Evolutionary conservation across 2,113 vertebrate species (phyloP), one percentile per base, ranked within the genome.

Genomic region (Calonectris borealis): DNA sequence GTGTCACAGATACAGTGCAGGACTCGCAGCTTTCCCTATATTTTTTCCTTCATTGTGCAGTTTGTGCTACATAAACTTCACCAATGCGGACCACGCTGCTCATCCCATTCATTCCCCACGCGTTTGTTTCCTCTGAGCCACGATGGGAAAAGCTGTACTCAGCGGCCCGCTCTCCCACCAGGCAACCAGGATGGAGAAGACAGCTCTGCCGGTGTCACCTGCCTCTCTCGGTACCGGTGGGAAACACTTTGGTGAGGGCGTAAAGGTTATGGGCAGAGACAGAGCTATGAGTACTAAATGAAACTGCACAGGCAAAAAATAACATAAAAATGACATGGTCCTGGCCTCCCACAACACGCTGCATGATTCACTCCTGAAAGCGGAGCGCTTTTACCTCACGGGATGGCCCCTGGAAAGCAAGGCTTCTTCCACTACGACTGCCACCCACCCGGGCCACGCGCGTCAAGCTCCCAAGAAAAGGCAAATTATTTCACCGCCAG

Each of bases 41-140:
- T 73, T 97, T 65, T 65, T 93, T 98, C 98, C 97, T 98, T 98
- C 97, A 94, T 94, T 83, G 89, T 96, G 94, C 40, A 97, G 93
- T 96, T 89, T 96, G 93, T 91, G 97, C 96, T 96, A 97, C 96
- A 83, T 89, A 82, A 55, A 92, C 75, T 57, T 96, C 94, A 62
- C 91, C 96, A 75, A 60, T 1, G 31, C 0, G 31, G 80, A 88
- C 69, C 77, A 94, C 69, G 93, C 85, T 91, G 52, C 96, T 97
- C 89, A 89, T 89, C 77, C 92, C 48, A 32, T n/a, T 90, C 68
- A 19, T 20, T 94, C 57, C 80, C 68, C 64, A 64, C 0, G 3
- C 8, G 10, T 34, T 61, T 62, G 70, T 69, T 94, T 93, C 88
- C 84, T 93, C 84, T 10, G 68, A 96, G 86, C 61, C 72, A 25